These are phyloP conservation scores for Lasioglossum marginatum DNA, from an alignment of 2,888 invertebrate genomes.

Conservation along the genomic window DNA sequence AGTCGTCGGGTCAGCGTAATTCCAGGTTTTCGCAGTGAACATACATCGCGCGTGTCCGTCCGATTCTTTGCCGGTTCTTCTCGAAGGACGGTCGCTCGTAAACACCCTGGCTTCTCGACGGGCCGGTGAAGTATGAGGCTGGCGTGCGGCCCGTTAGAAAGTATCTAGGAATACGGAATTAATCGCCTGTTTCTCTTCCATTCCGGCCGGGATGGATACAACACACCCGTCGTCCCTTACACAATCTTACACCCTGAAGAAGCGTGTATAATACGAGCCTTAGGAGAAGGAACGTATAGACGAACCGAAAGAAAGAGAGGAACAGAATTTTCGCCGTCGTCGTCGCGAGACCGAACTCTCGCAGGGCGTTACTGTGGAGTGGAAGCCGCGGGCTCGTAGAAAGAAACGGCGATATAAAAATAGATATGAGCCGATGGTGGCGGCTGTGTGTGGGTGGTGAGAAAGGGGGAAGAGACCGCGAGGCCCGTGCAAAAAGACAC, in stretches of 20 bases:
- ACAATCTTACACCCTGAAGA: neutral
- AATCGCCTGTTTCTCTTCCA: conserved; percentile 75
- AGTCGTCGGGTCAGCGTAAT: conserved; percentile 43
- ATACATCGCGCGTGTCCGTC: conserved; percentile 62
- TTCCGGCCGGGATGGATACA: conserved; percentile 9
- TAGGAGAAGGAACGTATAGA: neutral
- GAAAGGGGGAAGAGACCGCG: conserved; percentile 39
- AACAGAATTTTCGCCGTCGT: conserved; percentile 16
- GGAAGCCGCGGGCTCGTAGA: conserved; percentile 64
- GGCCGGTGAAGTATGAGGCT: conserved; percentile 75
- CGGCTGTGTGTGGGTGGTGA: conserved; percentile 35
- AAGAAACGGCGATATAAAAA: conserved; percentile 81
- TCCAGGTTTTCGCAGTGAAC: conserved; percentile 49
- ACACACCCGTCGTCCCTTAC: neutral
- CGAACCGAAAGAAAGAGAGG: neutral
- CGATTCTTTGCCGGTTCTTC: conserved; percentile 63
- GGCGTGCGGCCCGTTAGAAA: conserved; percentile 76
- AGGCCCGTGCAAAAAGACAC: conserved; percentile 63
- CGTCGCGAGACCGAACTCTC: conserved; percentile 31
- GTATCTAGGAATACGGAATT: conserved; percentile 81
- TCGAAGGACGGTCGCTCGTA: conserved; percentile 70
- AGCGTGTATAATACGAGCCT: neutral
- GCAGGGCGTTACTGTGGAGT: conserved; percentile 59
- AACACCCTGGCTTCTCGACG: conserved; percentile 66
- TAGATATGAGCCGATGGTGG: conserved; percentile 72